A percentile compares a stretch with the other conserved stretches of the same genome.
Conservation (phyloP, 2,797 vertebrate genomes). For the Tangara arthus region DNA sequence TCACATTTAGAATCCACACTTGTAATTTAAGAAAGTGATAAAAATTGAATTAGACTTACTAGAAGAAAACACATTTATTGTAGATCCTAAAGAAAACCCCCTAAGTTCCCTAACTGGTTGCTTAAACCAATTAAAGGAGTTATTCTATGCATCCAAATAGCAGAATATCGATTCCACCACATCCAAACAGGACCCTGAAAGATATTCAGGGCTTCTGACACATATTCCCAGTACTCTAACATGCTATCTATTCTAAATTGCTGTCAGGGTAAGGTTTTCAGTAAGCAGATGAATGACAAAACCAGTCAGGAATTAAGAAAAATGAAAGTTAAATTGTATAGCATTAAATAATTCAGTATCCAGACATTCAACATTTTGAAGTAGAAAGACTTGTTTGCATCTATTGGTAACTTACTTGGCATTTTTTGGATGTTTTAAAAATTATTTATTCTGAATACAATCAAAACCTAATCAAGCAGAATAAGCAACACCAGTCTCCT, state of each 20-base stretch:
- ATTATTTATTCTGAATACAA: background rate
- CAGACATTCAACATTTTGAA: background rate
- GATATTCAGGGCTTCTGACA: background rate
- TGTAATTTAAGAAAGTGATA: background rate
- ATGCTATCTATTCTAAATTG: background rate
- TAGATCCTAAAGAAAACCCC: background rate
- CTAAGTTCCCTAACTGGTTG: background rate
- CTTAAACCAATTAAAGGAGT: background rate
- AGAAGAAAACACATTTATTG: background rate
- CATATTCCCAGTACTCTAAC: background rate
- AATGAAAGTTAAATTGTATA: background rate
- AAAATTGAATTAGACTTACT: background rate
- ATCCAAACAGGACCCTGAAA: background rate
- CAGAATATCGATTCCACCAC: background rate
- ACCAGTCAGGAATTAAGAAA: background rate
- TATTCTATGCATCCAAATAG: background rate
- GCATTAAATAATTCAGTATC: background rate
- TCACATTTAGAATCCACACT: background rate
- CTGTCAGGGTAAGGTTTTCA: background rate
- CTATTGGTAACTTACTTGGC: background rate
- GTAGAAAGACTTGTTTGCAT: background rate
- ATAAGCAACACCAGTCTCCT: background rate
- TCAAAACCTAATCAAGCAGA: background rate
- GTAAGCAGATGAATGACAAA: background rate
- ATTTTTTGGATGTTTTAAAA: background rate